Conservation (phyloP, 2,797 vertebrate species). For the Kryptolebias ocellatus region DNA sequence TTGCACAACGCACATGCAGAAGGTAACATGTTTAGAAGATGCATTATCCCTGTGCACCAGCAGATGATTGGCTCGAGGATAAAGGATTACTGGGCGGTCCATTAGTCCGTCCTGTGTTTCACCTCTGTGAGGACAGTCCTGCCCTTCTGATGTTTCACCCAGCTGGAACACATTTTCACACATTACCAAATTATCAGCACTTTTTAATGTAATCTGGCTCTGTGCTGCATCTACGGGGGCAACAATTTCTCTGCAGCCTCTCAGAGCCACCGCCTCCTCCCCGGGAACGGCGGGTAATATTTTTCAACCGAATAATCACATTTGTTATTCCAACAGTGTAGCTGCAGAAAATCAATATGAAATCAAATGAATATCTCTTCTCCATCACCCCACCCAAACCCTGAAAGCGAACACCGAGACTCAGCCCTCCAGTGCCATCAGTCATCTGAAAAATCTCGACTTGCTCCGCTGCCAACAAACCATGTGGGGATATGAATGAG, state of each 20-base stretch:
- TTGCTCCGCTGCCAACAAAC: constrained; percentile 52
- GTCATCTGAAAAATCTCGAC: constrained; percentile 63
- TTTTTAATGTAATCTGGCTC: constrained; percentile 51
- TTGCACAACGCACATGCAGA: too few species aligned
- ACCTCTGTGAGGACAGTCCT: constrained; percentile 38
- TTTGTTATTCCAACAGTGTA: constrained; percentile 58
- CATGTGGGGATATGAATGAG: constrained; percentile 66
- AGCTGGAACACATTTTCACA: constrained; percentile 41
- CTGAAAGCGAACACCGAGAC: constrained; percentile 35
- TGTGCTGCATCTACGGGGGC: constrained; percentile 21
- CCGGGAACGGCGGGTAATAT: constrained; percentile 33
- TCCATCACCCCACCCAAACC: neutral
- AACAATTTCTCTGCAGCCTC: constrained; percentile 41
- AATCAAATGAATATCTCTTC: constrained; percentile 66
- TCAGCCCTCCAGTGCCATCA: constrained; percentile 47
- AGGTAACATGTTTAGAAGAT: too few species aligned
- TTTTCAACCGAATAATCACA: constrained; percentile 56
- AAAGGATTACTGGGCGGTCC: constrained; percentile 48
- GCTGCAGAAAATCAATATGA: constrained; percentile 62
- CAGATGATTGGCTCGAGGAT: neutral
- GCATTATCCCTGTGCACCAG: too few species aligned
- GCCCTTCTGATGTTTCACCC: constrained; percentile 52
- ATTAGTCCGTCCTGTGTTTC: constrained; percentile 38
- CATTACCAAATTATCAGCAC: constrained; percentile 41
- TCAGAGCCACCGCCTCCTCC: constrained; percentile 35